These are phyloP conservation scores for Drosophila jambulina DNA, from an alignment of 1,140 invertebrate genomes.

Conservation along the genomic window DNA sequence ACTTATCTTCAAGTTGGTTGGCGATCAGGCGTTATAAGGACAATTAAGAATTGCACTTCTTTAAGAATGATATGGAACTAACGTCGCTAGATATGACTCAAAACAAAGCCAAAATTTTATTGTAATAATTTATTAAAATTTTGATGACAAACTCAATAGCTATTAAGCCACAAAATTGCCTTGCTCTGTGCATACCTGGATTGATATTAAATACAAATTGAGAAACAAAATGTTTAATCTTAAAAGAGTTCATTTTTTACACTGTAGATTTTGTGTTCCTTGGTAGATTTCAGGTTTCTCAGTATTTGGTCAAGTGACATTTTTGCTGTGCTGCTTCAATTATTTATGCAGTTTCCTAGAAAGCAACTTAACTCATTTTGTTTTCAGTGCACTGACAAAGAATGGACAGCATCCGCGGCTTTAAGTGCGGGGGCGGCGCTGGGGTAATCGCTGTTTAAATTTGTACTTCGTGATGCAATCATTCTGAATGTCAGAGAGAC, in stretches of 20 bases:
- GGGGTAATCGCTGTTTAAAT: constrained; percentile 78
- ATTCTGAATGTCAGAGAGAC: constrained; percentile 69
- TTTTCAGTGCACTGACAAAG: constrained; percentile 31
- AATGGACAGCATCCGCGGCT: constrained; percentile 56
- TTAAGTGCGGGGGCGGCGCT: constrained; percentile 21
- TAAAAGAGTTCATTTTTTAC: too few species aligned
- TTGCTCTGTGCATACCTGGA: too few species aligned
- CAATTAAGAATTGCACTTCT: too few species aligned
- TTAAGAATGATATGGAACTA: background rate
- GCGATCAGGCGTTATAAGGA: too few species aligned
- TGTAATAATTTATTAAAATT: background rate
- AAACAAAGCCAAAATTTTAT: background rate
- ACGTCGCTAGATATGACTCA: background rate
- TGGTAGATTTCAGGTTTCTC: background rate
- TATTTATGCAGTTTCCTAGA: background rate
- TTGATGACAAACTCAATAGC: background rate
- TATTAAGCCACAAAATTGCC: background rate
- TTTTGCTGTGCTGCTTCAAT: background rate
- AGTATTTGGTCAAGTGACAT: background rate
- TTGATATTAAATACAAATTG: background rate
- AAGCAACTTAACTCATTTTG: background rate
- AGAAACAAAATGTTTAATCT: background rate
- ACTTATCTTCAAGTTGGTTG: too few species aligned
- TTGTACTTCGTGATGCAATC: constrained; percentile 84
- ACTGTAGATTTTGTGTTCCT: background rate